A percentile compares a stretch with the other conserved stretches of the same genome.
Conservation (phyloP, 2,888 invertebrate species). For the Scaptomyza cyrtandrae region DNA sequence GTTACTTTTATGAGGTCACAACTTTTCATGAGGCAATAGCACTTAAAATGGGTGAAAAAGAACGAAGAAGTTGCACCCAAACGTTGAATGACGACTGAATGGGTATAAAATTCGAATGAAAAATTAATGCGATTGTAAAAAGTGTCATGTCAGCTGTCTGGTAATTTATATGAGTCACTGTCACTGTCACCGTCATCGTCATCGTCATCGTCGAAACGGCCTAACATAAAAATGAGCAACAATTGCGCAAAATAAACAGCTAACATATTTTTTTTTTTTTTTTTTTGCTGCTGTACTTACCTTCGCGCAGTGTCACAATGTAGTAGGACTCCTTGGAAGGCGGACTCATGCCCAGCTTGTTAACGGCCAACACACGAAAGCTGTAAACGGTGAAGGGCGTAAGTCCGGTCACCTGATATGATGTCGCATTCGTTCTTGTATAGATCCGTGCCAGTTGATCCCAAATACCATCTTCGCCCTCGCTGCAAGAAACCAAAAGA, state of each 20-base stretch:
- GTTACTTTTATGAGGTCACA: slow-evolving; percentile 60
- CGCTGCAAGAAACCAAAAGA: slow-evolving; percentile 84
- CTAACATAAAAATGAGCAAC: slow-evolving; percentile 52
- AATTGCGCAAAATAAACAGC: slow-evolving; percentile 8
- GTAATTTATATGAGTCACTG: slow-evolving; percentile 50
- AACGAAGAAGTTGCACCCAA: slow-evolving; percentile 52
- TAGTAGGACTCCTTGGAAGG: slow-evolving; percentile 90
- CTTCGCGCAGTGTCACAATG: slow-evolving; percentile 90
- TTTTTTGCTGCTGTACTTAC: slow-evolving; percentile 85
- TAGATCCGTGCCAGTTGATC: slow-evolving; percentile 87
- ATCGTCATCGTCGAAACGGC: slow-evolving; percentile 16
- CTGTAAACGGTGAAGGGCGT: slow-evolving; percentile 91
- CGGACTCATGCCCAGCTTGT: slow-evolving; percentile 88
- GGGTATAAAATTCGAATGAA: slow-evolving; percentile 68
- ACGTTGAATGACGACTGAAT: slow-evolving; percentile 17
- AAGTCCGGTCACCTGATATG: slow-evolving; percentile 88
- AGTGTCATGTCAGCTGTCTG: slow-evolving; percentile 64
- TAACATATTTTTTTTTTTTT: neutral
- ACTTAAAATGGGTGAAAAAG: slow-evolving; percentile 47
- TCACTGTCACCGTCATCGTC: neutral
- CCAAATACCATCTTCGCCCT: slow-evolving; percentile 89
- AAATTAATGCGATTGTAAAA: slow-evolving; percentile 79
- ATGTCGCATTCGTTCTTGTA: slow-evolving; percentile 88
- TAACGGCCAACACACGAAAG: slow-evolving; percentile 90
- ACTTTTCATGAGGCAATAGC: slow-evolving; percentile 57